phyloP scores from a whole-genome alignment of 2,888 invertebrate species.

The Drosophila mercatorum region DNA sequence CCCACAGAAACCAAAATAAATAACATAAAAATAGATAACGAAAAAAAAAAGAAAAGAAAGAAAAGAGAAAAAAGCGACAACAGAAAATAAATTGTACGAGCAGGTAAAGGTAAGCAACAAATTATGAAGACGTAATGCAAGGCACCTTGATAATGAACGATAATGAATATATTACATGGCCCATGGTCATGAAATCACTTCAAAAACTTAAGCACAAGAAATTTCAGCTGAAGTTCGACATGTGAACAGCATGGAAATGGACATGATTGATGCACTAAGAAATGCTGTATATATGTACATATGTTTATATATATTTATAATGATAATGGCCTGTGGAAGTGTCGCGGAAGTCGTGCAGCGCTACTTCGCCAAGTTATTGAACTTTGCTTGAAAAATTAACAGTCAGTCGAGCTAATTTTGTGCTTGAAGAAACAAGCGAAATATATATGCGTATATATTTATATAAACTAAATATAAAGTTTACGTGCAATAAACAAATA shows the following conservation, averaged over 20 bases:
- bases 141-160: constrained; percentile 70
- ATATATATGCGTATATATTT: neutral
- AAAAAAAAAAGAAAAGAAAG: constrained; percentile 11
- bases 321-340: constrained; percentile 43
- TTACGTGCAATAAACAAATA: constrained; percentile 45
- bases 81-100: constrained; percentile 28
- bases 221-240: constrained; percentile 15
- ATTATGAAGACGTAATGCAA: constrained; percentile 39
- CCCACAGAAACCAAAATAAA: neutral
- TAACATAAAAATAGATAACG: constrained; percentile 13
- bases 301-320: constrained; percentile 3
- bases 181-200: constrained; percentile 41
- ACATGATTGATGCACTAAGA: constrained; percentile 48
- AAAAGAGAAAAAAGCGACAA: constrained; percentile 19
- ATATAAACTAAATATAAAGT: constrained; percentile 30
- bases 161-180: constrained; percentile 64
- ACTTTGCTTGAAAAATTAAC: constrained; percentile 51
- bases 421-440: constrained; percentile 10
- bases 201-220: constrained; percentile 14
- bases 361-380: constrained; percentile 46
- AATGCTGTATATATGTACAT: neutral
- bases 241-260: constrained; percentile 12
- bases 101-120: constrained; percentile 9
- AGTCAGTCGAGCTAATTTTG: constrained; percentile 31
- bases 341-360: constrained; percentile 43